Percentiles rank a stretch among this genome's conserved stretches.
These are phyloP conservation scores for Octonoba sinensis DNA, from an alignment of 2,888 invertebrate species.

Conservation along the genomic window DNA sequence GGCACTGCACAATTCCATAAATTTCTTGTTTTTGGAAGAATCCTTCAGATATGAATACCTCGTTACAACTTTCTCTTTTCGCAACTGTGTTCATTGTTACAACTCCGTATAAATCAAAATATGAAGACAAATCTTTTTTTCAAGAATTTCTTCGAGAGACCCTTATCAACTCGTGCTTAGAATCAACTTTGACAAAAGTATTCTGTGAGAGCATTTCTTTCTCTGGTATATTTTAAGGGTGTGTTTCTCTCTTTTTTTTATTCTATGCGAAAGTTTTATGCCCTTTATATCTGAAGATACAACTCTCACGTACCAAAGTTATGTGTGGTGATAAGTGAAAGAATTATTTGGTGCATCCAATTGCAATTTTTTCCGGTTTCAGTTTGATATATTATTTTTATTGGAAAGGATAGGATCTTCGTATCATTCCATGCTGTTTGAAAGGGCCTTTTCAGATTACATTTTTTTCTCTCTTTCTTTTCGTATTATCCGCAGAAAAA, in stretches of 20 bases:
- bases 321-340: constrained; percentile 46
- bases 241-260: constrained; percentile 11
- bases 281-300: no score
- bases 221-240: constrained; percentile 9
- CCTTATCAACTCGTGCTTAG: constrained; percentile 19
- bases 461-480: no score
- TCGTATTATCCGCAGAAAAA: no score
- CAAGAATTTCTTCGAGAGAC: no score
- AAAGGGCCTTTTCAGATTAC: no score
- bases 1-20: background rate
- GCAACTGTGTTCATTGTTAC: constrained; percentile 32
- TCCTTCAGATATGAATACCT: constrained; percentile 27
- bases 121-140: no score
- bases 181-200: background rate
- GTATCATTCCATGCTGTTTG: no score
- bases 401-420: no score
- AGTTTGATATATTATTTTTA: no score
- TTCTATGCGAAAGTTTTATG: constrained; percentile 3
- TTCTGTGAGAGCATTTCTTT: background rate
- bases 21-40: background rate
- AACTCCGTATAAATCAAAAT: constrained; percentile 22
- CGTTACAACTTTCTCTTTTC: constrained; percentile 49
- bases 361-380: no score
- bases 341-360: constrained; percentile 27
- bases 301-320: constrained; percentile 29